Evolutionary conservation across 2,888 invertebrate genomes (phyloP).

Genomic region (Dichetophora obliterata): DNA sequence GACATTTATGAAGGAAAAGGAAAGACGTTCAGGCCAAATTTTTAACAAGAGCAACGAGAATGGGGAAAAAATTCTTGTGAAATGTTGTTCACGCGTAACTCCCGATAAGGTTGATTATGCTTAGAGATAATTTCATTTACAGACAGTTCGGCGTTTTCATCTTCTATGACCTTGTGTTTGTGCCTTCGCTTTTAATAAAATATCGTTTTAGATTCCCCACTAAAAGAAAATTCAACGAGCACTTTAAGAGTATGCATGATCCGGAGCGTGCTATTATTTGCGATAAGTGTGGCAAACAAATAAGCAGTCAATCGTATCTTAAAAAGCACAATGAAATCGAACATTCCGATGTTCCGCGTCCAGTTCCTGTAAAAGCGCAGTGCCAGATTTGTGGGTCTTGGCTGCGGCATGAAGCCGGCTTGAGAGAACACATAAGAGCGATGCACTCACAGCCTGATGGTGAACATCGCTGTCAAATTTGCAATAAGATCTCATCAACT

Average conservation of each 20-base stretch:
- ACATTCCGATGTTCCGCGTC: conserved; percentile 63
- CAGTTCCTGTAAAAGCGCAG: conserved; percentile 62
- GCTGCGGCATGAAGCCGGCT: conserved; percentile 61
- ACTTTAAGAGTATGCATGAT: conserved; percentile 61
- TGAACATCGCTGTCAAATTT: conserved; percentile 64
- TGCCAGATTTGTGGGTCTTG: conserved; percentile 66
- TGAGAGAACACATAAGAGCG: conserved; percentile 65
- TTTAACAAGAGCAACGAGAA: too few species aligned
- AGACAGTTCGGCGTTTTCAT: too few species aligned
- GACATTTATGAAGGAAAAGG: too few species aligned
- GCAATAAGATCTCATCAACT: conserved; percentile 64
- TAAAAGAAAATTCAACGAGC: conserved; percentile 61
- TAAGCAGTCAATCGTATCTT: conserved; percentile 61
- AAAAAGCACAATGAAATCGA: conserved; percentile 64
- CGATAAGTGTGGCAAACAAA: conserved; percentile 63
- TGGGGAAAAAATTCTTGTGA: too few species aligned
- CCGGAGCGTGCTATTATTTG: conserved; percentile 63
- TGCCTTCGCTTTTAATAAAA: not conserved
- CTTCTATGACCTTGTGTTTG: not conserved
- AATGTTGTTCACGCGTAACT: too few species aligned
- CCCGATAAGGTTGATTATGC: too few species aligned
- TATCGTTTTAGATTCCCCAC: conserved; percentile 57
- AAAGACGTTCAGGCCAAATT: too few species aligned
- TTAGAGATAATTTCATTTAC: too few species aligned
- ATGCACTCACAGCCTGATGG: conserved; percentile 61